phyloP scores from a whole-genome alignment of 1,140 invertebrate species.

The Melitaea cinxia region DNA sequence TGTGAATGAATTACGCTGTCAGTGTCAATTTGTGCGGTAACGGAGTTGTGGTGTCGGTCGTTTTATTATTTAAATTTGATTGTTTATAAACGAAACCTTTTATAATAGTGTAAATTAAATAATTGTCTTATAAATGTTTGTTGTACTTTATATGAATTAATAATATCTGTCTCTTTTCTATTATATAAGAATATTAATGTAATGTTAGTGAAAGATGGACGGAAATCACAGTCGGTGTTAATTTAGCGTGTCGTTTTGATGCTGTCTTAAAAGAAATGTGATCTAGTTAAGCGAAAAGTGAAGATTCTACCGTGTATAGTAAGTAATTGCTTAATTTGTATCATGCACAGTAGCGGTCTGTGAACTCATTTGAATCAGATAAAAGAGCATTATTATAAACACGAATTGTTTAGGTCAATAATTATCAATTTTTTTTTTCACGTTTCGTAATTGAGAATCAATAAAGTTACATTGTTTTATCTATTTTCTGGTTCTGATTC shows the following conservation, averaged over 20 bases:
- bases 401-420: conserved; percentile 14
- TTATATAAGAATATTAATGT: conserved; percentile 38
- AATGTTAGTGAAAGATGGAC: conserved; percentile 68
- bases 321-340: conserved; percentile 27
- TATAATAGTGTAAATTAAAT: conserved; percentile 7
- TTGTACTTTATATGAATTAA: conserved; percentile 4
- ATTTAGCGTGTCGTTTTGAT: conserved; percentile 56
- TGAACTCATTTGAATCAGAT: conserved; percentile 15
- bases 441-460: neutral
- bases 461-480: neutral
- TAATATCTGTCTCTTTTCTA: neutral
- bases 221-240: conserved; percentile 58
- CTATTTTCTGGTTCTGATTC: neutral
- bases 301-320: conserved; percentile 40
- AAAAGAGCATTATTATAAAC: conserved; percentile 12
- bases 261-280: conserved; percentile 65
- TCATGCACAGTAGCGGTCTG: conserved; percentile 16
- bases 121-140: neutral
- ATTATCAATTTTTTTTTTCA: neutral
- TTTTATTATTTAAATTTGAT: conserved; percentile 31
- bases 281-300: conserved; percentile 53
- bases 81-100: conserved; percentile 29
- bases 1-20: conserved; percentile 38
- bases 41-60: conserved; percentile 43
- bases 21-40: conserved; percentile 48